Conservation (phyloP, 2,113 vertebrate genomes). For the Xyliphius kryptos region DNA sequence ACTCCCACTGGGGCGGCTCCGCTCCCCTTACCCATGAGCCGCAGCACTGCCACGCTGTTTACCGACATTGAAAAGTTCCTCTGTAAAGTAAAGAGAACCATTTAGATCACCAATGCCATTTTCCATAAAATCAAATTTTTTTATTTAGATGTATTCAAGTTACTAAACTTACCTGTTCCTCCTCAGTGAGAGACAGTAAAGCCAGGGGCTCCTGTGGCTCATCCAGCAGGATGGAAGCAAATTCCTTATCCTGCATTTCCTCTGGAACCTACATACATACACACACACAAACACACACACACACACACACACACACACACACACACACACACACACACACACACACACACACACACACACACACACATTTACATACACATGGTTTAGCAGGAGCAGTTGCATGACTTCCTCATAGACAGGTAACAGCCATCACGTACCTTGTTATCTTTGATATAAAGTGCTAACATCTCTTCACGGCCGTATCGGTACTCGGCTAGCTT, state of each 20-base stretch:
- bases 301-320: slow-evolving; percentile 10
- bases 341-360: slow-evolving; percentile 11
- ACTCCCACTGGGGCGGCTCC: slow-evolving; percentile 52
- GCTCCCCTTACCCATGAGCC: slow-evolving; percentile 72
- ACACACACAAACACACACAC: slow-evolving; percentile 10
- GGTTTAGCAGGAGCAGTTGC: not conserved
- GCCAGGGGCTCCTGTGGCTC: slow-evolving; percentile 69
- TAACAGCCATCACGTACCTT: slow-evolving; percentile 52
- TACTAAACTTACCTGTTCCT: slow-evolving; percentile 65
- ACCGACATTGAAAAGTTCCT: slow-evolving; percentile 78
- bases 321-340: slow-evolving; percentile 13
- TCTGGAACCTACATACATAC: slow-evolving; percentile 60
- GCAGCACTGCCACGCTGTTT: slow-evolving; percentile 74
- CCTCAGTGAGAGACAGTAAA: slow-evolving; percentile 68
- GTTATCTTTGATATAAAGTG: slow-evolving; percentile 74
- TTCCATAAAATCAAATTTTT: too few relatives aligned
- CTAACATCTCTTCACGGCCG: slow-evolving; percentile 75
- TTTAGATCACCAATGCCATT: not conserved
- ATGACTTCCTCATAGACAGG: not conserved
- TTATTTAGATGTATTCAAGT: not conserved
- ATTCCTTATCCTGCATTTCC: slow-evolving; percentile 72
- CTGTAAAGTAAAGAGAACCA: slow-evolving; percentile 45
- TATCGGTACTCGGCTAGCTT: slow-evolving; percentile 76
- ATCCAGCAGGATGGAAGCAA: slow-evolving; percentile 66
- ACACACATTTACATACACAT: slow-evolving; percentile 2